A percentile compares a stretch with the other conserved stretches of the same genome.
phyloP scores from a whole-genome alignment of 2,888 invertebrate genomes.

The Drosophila greeni region DNA sequence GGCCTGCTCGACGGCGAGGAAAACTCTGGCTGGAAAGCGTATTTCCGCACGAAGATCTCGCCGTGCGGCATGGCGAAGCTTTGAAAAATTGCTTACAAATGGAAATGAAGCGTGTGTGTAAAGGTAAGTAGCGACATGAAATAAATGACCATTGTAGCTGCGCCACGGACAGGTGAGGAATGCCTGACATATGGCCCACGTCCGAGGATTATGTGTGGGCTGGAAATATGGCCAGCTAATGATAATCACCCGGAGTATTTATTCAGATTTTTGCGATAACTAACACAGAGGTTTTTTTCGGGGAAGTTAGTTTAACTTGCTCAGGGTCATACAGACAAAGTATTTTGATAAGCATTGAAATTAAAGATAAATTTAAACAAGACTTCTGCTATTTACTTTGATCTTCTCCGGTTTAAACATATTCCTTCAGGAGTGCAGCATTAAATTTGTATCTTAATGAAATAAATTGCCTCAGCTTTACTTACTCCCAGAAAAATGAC shows the following conservation, averaged over 20 bases:
- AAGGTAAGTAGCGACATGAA: slow-evolving; percentile 41
- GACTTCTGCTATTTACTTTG: no score
- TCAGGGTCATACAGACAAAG: background rate
- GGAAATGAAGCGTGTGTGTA: slow-evolving; percentile 51
- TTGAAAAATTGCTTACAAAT: slow-evolving; percentile 56
- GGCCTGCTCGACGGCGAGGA: slow-evolving; percentile 18
- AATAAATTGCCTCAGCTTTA: no score
- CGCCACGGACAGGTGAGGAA: slow-evolving; percentile 35
- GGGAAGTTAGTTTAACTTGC: background rate
- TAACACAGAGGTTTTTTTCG: background rate
- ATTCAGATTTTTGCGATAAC: slow-evolving; percentile 9
- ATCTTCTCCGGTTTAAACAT: no score
- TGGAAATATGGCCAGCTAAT: slow-evolving; percentile 10
- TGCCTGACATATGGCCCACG: slow-evolving; percentile 32
- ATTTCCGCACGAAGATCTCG: slow-evolving; percentile 24
- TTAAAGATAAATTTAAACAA: no score
- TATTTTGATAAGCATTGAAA: background rate
- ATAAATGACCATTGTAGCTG: slow-evolving; percentile 42
- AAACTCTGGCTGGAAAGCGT: slow-evolving; percentile 22
- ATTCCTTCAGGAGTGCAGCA: no score
- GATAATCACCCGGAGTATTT: slow-evolving; percentile 10
- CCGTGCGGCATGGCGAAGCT: slow-evolving; percentile 21
- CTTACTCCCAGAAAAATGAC: no score
- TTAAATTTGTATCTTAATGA: no score
- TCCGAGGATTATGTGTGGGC: slow-evolving; percentile 17